Conservation (phyloP, 2,888 invertebrate genomes). For the Polydrusus cervinus region DNA sequence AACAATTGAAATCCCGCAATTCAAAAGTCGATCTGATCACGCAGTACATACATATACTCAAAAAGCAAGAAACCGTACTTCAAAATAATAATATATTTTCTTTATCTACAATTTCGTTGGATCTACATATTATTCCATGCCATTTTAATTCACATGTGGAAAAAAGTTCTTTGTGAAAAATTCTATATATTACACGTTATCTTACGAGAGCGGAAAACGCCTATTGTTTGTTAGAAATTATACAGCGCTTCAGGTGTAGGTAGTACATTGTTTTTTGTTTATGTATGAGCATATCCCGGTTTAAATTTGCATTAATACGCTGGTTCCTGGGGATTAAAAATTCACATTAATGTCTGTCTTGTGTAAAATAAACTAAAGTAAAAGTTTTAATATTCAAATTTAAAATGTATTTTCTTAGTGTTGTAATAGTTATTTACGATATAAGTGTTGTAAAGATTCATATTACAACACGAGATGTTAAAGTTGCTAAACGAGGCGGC, state of each 20-base stretch:
- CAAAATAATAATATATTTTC: no score
- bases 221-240: constrained; percentile 8
- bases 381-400: not conserved
- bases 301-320: constrained; percentile 9
- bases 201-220: not conserved
- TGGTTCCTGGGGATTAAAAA: constrained; percentile 10
- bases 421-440: no score
- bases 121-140: no score
- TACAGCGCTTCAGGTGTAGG: not conserved
- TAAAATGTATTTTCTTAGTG: not conserved
- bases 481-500: no score
- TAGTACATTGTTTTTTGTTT: constrained; percentile 13
- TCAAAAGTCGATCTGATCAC: no score
- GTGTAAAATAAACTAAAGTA: not conserved
- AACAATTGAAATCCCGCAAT: no score
- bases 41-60: no score
- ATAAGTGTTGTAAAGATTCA: no score
- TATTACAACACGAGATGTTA: no score
- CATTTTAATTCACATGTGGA: not conserved
- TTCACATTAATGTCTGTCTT: not conserved
- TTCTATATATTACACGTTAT: not conserved
- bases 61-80: no score
- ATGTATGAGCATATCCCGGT: constrained; percentile 1
- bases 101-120: no score
- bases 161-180: constrained; percentile 2